Evolutionary conservation across 2,888 invertebrate species (phyloP).

Genomic region (Mythimna impura): DNA sequence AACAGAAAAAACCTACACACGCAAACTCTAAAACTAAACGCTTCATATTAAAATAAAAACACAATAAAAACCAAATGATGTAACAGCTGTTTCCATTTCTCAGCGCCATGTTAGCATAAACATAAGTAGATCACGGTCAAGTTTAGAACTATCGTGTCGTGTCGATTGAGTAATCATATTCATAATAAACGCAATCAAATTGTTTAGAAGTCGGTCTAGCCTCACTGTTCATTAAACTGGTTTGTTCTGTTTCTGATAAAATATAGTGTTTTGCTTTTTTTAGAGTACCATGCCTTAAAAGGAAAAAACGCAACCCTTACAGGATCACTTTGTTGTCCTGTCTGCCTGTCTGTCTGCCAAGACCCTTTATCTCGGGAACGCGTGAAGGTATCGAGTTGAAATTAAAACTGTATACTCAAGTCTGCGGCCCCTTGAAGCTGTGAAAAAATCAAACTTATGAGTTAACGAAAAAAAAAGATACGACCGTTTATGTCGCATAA

Average conservation of each 20-base stretch:
- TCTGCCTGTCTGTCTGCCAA: too few relatives aligned
- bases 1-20: neutral
- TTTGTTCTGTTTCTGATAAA: conserved; percentile 25
- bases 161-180: conserved; percentile 47
- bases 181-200: conserved; percentile 48
- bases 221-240: conserved; percentile 13
- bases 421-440: too few relatives aligned
- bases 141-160: conserved; percentile 51
- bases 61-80: conserved; percentile 34
- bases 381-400: too few relatives aligned
- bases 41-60: conserved; percentile 29
- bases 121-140: conserved; percentile 52
- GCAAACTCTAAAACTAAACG: neutral
- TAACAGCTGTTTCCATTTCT: conserved; percentile 50
- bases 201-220: conserved; percentile 35
- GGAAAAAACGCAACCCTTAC: too few relatives aligned
- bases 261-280: neutral
- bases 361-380: too few relatives aligned
- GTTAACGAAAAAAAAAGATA: too few relatives aligned
- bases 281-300: too few relatives aligned
- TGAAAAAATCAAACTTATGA: too few relatives aligned
- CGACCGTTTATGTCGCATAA: too few relatives aligned
- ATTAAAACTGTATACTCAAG: too few relatives aligned
- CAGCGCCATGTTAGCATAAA: conserved; percentile 46
- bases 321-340: too few relatives aligned